Evolutionary conservation across 2,113 vertebrate species (phyloP).

Genomic region (Neoarius graeffei): DNA sequence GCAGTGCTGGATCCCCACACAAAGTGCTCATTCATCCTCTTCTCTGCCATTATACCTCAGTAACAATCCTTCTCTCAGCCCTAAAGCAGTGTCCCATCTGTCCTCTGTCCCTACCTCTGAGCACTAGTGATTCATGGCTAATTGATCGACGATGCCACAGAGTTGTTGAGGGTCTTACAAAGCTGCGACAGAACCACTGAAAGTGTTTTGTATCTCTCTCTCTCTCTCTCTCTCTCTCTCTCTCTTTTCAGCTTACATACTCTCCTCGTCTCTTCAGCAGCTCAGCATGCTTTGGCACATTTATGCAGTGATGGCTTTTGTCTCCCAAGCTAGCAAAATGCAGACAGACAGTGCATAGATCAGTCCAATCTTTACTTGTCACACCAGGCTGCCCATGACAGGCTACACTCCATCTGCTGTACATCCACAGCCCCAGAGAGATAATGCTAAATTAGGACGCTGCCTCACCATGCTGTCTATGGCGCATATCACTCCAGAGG

Average conservation of each 20-base stretch:
- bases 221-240: not conserved
- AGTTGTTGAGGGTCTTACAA: constrained; percentile 43
- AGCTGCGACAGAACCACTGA: constrained; percentile 12
- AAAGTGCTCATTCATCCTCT: constrained; percentile 52
- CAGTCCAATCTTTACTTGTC: constrained; percentile 54
- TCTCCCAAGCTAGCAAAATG: constrained; percentile 52
- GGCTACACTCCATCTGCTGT: constrained; percentile 39
- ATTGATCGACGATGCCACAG: constrained; percentile 39
- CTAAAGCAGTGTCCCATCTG: constrained; percentile 27
- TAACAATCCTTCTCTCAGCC: constrained; percentile 43
- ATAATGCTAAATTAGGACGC: constrained; percentile 50
- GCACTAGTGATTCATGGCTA: constrained; percentile 52
- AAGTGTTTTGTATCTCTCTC: constrained; percentile 9
- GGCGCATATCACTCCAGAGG: constrained; percentile 40
- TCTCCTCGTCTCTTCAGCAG: not conserved
- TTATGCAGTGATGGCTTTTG: constrained; percentile 47
- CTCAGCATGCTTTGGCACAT: constrained; percentile 35
- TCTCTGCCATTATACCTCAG: constrained; percentile 44
- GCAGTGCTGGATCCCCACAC: constrained; percentile 31
- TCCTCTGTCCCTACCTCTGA: constrained; percentile 35
- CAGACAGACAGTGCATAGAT: constrained; percentile 45
- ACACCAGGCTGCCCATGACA: constrained; percentile 49
- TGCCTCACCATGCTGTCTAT: constrained; percentile 33
- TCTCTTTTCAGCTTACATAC: not conserved
- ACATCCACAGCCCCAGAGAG: constrained; percentile 36